phyloP scores from a whole-genome alignment of 2,888 invertebrate genomes.

The Megamerina dolium region DNA sequence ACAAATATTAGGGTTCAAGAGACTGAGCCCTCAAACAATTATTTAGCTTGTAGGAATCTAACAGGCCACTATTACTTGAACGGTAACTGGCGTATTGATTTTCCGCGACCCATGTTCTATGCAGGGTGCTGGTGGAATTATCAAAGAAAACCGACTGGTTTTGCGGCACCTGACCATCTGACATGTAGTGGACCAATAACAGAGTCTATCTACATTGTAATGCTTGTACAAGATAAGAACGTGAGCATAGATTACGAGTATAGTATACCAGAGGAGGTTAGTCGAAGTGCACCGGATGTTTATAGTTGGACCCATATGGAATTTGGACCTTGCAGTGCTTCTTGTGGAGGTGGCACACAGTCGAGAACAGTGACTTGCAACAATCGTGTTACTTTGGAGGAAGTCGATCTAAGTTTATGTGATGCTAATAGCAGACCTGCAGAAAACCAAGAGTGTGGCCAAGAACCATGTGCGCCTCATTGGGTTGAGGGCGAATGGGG shows the following conservation, averaged over 20 bases:
- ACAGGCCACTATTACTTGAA: constrained; percentile 84
- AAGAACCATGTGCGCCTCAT: constrained; percentile 69
- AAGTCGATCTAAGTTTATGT: constrained; percentile 72
- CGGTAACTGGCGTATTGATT: constrained; percentile 91
- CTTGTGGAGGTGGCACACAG: constrained; percentile 87
- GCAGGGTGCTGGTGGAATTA: constrained; percentile 86
- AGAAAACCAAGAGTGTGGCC: constrained; percentile 65
- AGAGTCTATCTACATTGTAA: constrained; percentile 79
- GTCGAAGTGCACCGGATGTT: constrained; percentile 62
- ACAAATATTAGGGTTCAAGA: constrained; percentile 82
- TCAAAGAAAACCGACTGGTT: constrained; percentile 72
- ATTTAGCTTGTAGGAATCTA: constrained; percentile 78
- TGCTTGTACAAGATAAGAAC: constrained; percentile 76
- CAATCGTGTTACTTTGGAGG: constrained; percentile 63
- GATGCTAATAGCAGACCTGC: constrained; percentile 69
- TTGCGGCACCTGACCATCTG: constrained; percentile 78
- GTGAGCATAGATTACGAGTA: constrained; percentile 86
- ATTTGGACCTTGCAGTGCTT: constrained; percentile 74
- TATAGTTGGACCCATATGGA: constrained; percentile 71
- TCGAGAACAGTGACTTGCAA: constrained; percentile 75
- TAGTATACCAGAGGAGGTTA: constrained; percentile 71
- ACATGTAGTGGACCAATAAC: constrained; percentile 80
- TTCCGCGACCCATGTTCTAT: constrained; percentile 71
- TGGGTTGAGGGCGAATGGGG: constrained; percentile 79
- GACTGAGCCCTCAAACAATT: constrained; percentile 76